These are phyloP conservation scores for Sturnira hondurensis DNA, from an alignment of 2,113 vertebrate species.

Conservation along the genomic window DNA sequence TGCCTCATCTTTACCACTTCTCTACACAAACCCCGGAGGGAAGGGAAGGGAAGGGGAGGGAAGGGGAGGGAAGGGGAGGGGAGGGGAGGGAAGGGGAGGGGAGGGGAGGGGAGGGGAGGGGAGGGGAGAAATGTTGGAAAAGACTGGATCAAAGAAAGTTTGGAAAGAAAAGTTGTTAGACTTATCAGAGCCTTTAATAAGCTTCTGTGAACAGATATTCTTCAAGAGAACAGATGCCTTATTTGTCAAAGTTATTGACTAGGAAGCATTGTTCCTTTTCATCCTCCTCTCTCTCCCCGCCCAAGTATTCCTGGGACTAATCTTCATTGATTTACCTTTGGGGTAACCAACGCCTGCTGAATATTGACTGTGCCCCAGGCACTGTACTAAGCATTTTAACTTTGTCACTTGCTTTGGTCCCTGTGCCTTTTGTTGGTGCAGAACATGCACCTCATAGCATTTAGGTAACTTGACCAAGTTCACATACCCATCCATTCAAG, in stretches of 20 bases:
- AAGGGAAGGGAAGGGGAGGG: fast-evolving
- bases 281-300: neutral
- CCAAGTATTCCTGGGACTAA: neutral
- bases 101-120: too few species aligned
- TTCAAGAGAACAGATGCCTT: neutral
- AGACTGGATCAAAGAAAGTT: neutral
- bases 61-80: neutral
- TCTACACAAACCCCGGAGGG: neutral
- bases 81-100: neutral
- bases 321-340: neutral
- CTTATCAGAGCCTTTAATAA: neutral
- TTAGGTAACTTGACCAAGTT: neutral
- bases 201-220: neutral
- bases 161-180: neutral
- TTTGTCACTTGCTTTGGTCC: neutral
- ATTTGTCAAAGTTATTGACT: neutral
- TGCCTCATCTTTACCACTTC: neutral
- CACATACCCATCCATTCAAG: too few species aligned
- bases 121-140: neutral
- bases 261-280: neutral
- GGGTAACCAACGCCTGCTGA: neutral
- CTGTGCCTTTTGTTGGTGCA: neutral
- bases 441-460: neutral
- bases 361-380: neutral
- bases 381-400: neutral